Percentiles rank a stretch among this genome's conserved stretches.
Conservation (phyloP, 92 coral and sea anemone genomes). For the Zoanthus sansibaricus region DNA sequence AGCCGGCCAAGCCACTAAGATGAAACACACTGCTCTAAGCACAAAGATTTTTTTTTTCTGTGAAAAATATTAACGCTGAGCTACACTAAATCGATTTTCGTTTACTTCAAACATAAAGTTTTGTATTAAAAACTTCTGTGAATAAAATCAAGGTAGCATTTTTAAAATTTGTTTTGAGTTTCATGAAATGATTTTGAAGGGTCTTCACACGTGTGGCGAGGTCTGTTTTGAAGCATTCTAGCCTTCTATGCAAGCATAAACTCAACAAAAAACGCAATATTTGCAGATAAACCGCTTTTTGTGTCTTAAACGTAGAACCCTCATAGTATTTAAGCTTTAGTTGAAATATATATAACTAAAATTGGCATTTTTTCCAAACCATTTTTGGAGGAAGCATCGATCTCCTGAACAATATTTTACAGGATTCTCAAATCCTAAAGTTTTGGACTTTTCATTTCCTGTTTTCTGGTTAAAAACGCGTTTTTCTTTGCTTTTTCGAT, state of each 20-base stretch:
- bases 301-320: neutral
- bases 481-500: constrained; percentile 29
- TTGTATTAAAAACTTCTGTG: constrained; percentile 13
- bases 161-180: neutral
- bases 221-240: neutral
- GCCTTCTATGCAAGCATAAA: constrained; percentile 1
- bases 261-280: neutral
- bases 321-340: neutral
- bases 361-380: neutral
- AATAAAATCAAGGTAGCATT: neutral
- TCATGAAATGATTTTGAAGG: constrained; percentile 14
- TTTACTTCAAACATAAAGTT: neutral
- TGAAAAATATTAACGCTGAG: constrained; percentile 4
- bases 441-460: neutral
- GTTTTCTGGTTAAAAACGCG: neutral
- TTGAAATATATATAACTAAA: neutral
- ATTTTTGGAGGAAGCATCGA: neutral
- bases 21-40: neutral
- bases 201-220: neutral
- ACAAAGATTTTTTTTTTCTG: neutral
- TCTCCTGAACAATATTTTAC: constrained; percentile 4
- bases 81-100: neutral
- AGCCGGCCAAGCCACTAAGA: constrained; percentile 43
- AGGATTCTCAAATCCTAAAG: neutral
- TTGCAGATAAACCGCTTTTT: neutral